Percentiles rank a stretch among this genome's conserved stretches.
phyloP scores from a whole-genome alignment of 1,140 invertebrate genomes.

The Nilaparvata lugens region DNA sequence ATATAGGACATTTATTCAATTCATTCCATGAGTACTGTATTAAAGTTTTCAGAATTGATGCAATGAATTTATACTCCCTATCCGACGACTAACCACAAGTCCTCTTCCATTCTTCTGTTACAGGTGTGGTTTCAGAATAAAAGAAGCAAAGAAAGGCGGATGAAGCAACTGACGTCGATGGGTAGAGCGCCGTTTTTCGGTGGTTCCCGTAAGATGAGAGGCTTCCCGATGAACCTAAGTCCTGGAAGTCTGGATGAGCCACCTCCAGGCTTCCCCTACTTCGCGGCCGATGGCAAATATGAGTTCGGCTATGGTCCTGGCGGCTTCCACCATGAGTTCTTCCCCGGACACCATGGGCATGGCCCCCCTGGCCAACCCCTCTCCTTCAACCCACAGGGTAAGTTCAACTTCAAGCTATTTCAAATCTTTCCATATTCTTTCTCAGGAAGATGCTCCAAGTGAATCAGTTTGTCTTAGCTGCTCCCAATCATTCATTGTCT shows the following conservation, averaged over 20 bases:
- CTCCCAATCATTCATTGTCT: too few relatives aligned
- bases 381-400: slow-evolving; percentile 30
- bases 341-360: slow-evolving; percentile 61
- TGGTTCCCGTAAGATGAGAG: slow-evolving; percentile 79
- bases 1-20: too few relatives aligned
- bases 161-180: slow-evolving; percentile 87
- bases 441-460: not conserved
- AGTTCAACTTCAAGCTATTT: too few relatives aligned
- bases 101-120: slow-evolving; percentile 13
- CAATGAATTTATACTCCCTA: too few relatives aligned
- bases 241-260: slow-evolving; percentile 70
- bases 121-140: slow-evolving; percentile 99
- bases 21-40: too few relatives aligned
- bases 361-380: slow-evolving; percentile 44
- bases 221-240: slow-evolving; percentile 81
- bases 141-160: slow-evolving; percentile 89
- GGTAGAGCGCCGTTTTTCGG: slow-evolving; percentile 84
- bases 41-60: too few relatives aligned
- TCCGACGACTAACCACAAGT: too few relatives aligned
- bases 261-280: slow-evolving; percentile 73
- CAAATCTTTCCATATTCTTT: not conserved
- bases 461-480: too few relatives aligned
- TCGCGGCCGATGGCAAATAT: slow-evolving; percentile 76
- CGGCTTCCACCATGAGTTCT: slow-evolving; percentile 84
- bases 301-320: slow-evolving; percentile 82